Evolutionary conservation across 2,888 invertebrate species (phyloP).

Genomic region (Smittia sp.): DNA sequence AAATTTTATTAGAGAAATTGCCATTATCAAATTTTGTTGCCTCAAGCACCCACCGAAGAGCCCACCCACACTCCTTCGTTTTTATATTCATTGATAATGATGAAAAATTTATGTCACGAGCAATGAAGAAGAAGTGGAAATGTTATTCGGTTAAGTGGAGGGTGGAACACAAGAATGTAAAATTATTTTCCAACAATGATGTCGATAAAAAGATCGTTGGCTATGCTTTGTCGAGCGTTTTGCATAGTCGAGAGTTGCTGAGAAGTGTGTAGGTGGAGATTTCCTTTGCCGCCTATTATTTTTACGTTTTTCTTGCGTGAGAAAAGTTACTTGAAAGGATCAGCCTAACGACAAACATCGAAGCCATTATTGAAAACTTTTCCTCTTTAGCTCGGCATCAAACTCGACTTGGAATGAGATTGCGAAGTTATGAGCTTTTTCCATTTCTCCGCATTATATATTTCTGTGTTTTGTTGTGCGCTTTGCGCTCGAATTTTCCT

Average conservation of each 20-base stretch:
- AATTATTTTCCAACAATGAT: background rate
- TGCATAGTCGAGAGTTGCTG: background rate
- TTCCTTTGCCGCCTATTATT: background rate
- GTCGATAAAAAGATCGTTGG: constrained; percentile 5
- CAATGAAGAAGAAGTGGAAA: background rate
- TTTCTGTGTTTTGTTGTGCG: too few species aligned
- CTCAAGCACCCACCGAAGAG: background rate
- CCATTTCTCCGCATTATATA: background rate
- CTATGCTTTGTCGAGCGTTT: background rate
- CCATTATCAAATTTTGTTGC: background rate
- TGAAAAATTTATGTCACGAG: background rate
- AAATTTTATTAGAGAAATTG: constrained; percentile 14
- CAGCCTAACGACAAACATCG: constrained; percentile 3
- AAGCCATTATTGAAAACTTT: background rate
- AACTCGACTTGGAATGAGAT: background rate
- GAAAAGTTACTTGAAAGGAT: background rate
- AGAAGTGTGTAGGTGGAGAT: background rate
- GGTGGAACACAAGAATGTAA: background rate
- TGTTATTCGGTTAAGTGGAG: background rate
- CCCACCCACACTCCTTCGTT: background rate
- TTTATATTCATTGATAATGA: constrained; percentile 13
- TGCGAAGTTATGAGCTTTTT: background rate
- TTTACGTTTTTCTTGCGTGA: background rate
- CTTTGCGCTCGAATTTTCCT: too few species aligned
- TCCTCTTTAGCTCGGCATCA: background rate